Evolutionary conservation across 1,140 invertebrate genomes (phyloP).

Genomic region (Melitaea cinxia): DNA sequence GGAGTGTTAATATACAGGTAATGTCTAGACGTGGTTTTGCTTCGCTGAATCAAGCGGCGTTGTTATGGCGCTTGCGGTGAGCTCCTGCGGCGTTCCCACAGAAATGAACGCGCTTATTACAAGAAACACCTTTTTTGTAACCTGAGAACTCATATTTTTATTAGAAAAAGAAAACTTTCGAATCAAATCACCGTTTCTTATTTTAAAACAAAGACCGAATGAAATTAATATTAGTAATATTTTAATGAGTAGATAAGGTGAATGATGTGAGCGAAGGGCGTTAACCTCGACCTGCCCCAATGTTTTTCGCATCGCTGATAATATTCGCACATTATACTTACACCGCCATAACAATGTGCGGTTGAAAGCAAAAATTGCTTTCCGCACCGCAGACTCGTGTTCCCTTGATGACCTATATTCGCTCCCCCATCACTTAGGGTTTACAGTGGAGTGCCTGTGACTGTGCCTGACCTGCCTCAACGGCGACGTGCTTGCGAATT

Average conservation of each 20-base stretch:
- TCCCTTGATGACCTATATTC: conserved; percentile 75
- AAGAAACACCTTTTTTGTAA: conserved; percentile 53
- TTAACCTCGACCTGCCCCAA: conserved; percentile 71
- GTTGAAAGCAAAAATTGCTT: conserved; percentile 55
- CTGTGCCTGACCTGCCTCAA: conserved; percentile 73
- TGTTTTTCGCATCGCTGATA: conserved; percentile 62
- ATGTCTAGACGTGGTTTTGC: conserved; percentile 76
- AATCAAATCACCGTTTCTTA: conserved; percentile 23
- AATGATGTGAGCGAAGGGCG: conserved; percentile 51
- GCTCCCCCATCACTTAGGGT: conserved; percentile 73
- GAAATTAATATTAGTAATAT: conserved; percentile 30
- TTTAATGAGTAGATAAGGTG: conserved; percentile 44
- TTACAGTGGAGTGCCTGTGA: conserved; percentile 69
- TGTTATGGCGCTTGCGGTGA: conserved; percentile 60
- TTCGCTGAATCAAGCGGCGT: conserved; percentile 56
- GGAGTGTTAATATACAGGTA: conserved; percentile 57
- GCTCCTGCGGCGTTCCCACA: conserved; percentile 70
- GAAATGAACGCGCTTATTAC: conserved; percentile 56
- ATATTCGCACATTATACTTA: conserved; percentile 47
- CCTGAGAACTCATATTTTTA: conserved; percentile 41
- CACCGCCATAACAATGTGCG: conserved; percentile 43
- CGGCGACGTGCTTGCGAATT: conserved; percentile 56
- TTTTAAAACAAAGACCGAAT: conserved; percentile 21
- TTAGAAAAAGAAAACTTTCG: conserved; percentile 48
- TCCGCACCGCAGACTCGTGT: conserved; percentile 53